phyloP scores from a whole-genome alignment of 1,140 invertebrate genomes.

The Tetragnatha versicolor region DNA sequence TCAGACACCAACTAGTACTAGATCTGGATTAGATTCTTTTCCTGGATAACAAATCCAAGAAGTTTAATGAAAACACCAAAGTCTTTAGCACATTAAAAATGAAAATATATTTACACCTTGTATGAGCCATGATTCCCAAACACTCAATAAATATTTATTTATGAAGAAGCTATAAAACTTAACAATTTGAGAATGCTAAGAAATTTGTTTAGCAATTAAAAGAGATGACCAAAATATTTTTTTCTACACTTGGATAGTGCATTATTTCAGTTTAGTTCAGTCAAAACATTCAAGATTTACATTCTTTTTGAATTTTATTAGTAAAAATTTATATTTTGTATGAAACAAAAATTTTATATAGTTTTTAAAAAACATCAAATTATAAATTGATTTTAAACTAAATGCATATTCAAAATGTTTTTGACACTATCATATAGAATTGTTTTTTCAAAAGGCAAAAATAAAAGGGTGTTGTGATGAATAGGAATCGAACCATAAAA shows the following conservation, averaged over 20 bases:
- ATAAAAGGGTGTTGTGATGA: too few species aligned
- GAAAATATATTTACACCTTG: slow-evolving; percentile 14
- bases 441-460: too few species aligned
- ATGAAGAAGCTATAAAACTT: slow-evolving; percentile 1
- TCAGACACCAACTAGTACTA: slow-evolving; percentile 17
- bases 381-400: too few species aligned
- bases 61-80: background rate
- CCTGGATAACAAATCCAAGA: background rate
- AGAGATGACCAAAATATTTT: background rate
- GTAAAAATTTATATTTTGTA: too few species aligned
- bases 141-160: background rate
- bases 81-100: slow-evolving; percentile 1
- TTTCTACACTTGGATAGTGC: background rate
- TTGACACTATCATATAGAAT: too few species aligned
- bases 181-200: background rate
- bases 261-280: background rate
- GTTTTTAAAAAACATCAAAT: too few species aligned
- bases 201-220: too few species aligned
- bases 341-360: too few species aligned
- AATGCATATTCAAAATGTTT: too few species aligned
- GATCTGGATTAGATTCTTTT: slow-evolving; percentile 28
- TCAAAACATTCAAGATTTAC: background rate
- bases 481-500: too few species aligned
- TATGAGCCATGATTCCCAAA: background rate
- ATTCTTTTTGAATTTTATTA: too few species aligned